A percentile compares a stretch with the other conserved stretches of the same genome.
Conservation (phyloP, 2,113 vertebrate genomes). For the Myanophis thanlyinensis region DNA sequence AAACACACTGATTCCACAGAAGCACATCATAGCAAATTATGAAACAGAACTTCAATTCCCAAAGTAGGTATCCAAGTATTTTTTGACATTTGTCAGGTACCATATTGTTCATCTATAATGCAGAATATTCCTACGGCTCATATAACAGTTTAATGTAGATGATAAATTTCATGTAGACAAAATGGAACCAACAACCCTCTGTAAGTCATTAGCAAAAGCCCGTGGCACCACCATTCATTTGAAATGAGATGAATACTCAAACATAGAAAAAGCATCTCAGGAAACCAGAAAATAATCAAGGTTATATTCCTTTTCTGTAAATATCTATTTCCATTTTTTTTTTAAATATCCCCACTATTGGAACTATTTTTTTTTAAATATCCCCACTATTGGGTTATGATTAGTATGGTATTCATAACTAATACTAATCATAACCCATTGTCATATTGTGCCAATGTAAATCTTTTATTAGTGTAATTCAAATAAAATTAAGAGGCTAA, state of each 20-base stretch:
- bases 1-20: not conserved
- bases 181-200: not conserved
- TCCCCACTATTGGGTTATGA: too few relatives aligned
- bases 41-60: not conserved
- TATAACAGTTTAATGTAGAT: not conserved
- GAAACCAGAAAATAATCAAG: not conserved
- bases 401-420: too few relatives aligned
- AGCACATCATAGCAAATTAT: not conserved
- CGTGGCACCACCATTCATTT: not conserved
- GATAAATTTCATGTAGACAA: not conserved
- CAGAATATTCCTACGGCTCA: not conserved
- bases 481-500: not conserved
- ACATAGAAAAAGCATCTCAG: not conserved
- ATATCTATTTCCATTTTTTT: not conserved
- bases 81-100: not conserved
- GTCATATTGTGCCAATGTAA: not conserved
- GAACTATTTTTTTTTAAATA: too few relatives aligned
- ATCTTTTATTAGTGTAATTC: not conserved
- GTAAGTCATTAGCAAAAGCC: not conserved
- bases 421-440: not conserved
- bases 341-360: not conserved
- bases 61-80: not conserved
- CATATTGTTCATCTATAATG: not conserved
- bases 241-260: not conserved
- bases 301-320: not conserved